A percentile compares a stretch with the other conserved stretches of the same genome.
These are phyloP conservation scores for Asbolus verrucosus DNA, from an alignment of 1,140 invertebrate species.

Conservation along the genomic window DNA sequence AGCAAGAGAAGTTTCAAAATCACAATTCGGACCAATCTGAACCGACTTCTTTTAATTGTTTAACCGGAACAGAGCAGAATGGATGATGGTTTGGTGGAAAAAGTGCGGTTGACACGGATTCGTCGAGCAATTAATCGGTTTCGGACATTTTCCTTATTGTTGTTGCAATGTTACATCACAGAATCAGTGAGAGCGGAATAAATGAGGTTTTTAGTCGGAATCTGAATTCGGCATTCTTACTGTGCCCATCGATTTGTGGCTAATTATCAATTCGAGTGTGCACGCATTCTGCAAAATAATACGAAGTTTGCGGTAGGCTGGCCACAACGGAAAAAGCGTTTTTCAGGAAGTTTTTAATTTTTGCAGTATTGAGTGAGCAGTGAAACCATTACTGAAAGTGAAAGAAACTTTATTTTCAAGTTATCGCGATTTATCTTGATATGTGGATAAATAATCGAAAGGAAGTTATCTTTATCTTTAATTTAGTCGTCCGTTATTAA, in stretches of 20 bases:
- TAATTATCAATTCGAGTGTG: too few species aligned
- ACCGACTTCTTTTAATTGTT: not conserved
- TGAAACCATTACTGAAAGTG: conserved; percentile 13
- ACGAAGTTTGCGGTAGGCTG: too few species aligned
- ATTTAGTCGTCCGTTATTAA: not conserved
- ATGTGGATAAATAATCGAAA: conserved; percentile 26
- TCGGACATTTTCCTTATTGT: conserved; percentile 14
- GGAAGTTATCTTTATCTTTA: conserved; percentile 15
- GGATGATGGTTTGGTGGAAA: not conserved
- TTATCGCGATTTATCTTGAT: not conserved
- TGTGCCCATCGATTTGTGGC: too few species aligned
- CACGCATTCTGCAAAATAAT: too few species aligned
- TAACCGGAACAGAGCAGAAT: not conserved
- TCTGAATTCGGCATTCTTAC: not conserved
- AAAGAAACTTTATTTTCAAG: not conserved
- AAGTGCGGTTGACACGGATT: conserved; percentile 22
- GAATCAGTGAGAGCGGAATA: conserved; percentile 16
- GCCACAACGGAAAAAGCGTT: too few species aligned
- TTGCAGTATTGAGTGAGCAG: too few species aligned
- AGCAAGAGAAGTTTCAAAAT: not conserved
- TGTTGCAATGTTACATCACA: not conserved
- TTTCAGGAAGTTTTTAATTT: too few species aligned
- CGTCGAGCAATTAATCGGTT: not conserved
- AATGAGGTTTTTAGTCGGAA: not conserved
- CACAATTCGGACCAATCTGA: not conserved